phyloP scores from a whole-genome alignment of 2,113 vertebrate species.

The Erythrolamprus reginae region DNA sequence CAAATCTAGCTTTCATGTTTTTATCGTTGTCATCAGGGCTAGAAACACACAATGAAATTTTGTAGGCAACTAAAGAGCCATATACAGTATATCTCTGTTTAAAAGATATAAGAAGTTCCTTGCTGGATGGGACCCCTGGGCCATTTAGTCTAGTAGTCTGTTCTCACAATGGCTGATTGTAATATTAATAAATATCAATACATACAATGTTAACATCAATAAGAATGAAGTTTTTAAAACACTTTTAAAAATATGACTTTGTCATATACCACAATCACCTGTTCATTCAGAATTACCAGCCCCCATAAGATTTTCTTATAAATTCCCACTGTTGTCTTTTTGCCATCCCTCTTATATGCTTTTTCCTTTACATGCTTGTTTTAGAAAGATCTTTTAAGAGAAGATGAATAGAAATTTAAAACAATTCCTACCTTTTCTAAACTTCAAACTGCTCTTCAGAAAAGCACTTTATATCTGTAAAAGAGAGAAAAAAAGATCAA shows the following conservation, averaged over 20 bases:
- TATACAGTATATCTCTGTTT: background rate
- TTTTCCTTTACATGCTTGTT: background rate
- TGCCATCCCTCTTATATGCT: conserved; percentile 9
- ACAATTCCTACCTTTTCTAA: conserved; percentile 43
- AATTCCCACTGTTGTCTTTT: background rate
- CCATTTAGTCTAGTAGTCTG: background rate
- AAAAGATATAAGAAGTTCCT: background rate
- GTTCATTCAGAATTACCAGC: background rate
- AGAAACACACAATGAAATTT: background rate
- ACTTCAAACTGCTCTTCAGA: conserved; percentile 21
- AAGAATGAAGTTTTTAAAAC: background rate
- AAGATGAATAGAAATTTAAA: conserved; percentile 11
- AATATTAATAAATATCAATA: background rate
- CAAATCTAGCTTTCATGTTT: background rate
- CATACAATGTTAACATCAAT: background rate
- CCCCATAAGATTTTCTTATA: background rate
- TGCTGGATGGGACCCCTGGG: background rate
- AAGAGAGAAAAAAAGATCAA: background rate
- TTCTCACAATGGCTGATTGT: background rate
- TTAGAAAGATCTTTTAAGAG: conserved; percentile 3
- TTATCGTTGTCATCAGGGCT: background rate
- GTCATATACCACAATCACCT: background rate
- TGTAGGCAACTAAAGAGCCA: background rate
- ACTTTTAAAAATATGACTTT: background rate
- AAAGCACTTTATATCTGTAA: conserved; percentile 12